phyloP scores from a whole-genome alignment of 1,140 invertebrate species.

The Hirudo medicinalis region DNA sequence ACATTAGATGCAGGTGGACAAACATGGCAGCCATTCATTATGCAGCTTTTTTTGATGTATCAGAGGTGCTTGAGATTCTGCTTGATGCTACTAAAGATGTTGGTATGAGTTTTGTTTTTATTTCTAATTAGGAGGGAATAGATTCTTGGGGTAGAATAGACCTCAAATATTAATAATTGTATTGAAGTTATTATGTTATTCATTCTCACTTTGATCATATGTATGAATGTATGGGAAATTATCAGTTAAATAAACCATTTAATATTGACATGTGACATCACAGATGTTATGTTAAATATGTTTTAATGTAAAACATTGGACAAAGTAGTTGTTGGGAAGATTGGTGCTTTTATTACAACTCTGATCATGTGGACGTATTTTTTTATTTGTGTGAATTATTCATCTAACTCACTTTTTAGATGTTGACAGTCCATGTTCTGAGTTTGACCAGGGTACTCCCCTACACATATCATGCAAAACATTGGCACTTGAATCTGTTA shows the following conservation, averaged over 20 bases:
- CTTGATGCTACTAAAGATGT: conserved; percentile 38
- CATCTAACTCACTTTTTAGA: conserved; percentile 27
- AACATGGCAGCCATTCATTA: conserved; percentile 49
- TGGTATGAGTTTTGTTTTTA: conserved; percentile 26
- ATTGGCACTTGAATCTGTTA: conserved; percentile 43
- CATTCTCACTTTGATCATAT: no score
- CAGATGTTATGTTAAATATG: no score
- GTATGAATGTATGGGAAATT: no score
- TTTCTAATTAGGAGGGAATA: neutral
- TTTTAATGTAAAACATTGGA: no score
- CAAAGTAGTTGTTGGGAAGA: no score
- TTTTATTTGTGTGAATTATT: neutral
- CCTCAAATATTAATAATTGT: neutral
- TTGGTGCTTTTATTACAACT: neutral
- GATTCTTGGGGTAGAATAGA: neutral
- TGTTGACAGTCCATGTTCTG: conserved; percentile 43
- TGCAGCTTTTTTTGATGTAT: conserved; percentile 48
- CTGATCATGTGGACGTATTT: neutral
- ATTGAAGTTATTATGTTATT: no score
- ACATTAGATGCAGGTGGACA: conserved; percentile 47
- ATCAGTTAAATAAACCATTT: no score
- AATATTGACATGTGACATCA: no score
- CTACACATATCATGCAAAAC: conserved; percentile 48
- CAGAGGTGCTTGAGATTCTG: conserved; percentile 43
- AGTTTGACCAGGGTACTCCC: conserved; percentile 46